phyloP scores from a whole-genome alignment of 2,888 invertebrate species.

The Cosmia trapezina region DNA sequence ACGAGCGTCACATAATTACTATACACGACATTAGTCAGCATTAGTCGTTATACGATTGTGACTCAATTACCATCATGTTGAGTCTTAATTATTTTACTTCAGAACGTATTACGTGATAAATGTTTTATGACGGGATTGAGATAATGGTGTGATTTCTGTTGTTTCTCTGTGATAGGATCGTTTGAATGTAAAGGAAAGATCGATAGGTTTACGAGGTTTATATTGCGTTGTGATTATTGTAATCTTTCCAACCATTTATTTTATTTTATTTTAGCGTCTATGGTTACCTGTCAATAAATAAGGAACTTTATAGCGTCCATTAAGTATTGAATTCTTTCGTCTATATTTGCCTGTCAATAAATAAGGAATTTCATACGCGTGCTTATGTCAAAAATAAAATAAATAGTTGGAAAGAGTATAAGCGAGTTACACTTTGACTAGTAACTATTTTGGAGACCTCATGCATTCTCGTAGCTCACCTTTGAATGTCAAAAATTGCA shows the following conservation, averaged over 20 bases:
- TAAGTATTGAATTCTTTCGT: too few relatives aligned
- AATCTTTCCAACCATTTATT: too few relatives aligned
- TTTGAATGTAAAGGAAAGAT: not conserved
- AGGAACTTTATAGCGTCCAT: too few relatives aligned
- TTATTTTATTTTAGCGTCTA: too few relatives aligned
- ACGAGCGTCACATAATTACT: constrained; percentile 71
- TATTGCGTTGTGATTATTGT: not conserved
- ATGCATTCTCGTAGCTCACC: not conserved
- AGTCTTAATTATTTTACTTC: constrained; percentile 61
- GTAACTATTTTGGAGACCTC: too few relatives aligned
- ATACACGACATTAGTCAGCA: constrained; percentile 68
- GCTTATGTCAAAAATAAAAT: too few relatives aligned
- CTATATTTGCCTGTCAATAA: too few relatives aligned
- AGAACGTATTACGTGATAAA: constrained; percentile 46
- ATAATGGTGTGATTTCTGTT: constrained; percentile 30
- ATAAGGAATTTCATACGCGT: too few relatives aligned
- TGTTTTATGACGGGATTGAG: constrained; percentile 47
- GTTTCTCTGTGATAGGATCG: constrained; percentile 13
- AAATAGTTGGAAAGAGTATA: too few relatives aligned
- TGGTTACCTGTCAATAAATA: too few relatives aligned
- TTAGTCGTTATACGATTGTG: constrained; percentile 55
- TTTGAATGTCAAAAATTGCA: not conserved
- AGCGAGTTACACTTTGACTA: not conserved
- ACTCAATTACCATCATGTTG: constrained; percentile 55
- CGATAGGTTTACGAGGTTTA: not conserved